phyloP scores from a whole-genome alignment of 2,888 invertebrate species.

The Amiota mariae region DNA sequence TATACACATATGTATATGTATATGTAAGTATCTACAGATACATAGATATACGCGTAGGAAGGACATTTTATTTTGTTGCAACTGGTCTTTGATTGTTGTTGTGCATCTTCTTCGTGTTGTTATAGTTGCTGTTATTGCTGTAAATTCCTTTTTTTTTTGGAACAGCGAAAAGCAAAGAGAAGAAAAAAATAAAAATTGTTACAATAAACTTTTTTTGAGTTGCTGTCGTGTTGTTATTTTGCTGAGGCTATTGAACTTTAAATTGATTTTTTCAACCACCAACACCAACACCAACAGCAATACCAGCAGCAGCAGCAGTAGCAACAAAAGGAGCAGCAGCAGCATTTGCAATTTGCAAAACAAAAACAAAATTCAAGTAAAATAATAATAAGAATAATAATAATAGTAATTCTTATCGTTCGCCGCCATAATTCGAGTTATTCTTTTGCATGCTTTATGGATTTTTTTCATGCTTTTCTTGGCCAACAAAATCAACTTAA shows the following conservation, averaged over 20 bases:
- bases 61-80: constrained; percentile 14
- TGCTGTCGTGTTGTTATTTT: constrained; percentile 1
- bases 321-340: not conserved
- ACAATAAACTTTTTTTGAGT: constrained; percentile 11
- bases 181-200: not conserved
- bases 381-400: no score
- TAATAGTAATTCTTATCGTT: no score
- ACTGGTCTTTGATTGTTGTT: not conserved
- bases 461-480: no score
- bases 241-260: constrained; percentile 60
- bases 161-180: not conserved
- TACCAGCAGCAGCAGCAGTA: not conserved
- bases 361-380: not conserved
- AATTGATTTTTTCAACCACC: constrained; percentile 58
- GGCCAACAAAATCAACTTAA: constrained; percentile 48
- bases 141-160: not conserved
- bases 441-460: no score
- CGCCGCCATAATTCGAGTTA: no score
- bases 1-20: constrained; percentile 23
- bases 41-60: constrained; percentile 18
- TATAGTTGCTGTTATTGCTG: not conserved
- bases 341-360: not conserved
- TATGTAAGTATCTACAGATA: not conserved
- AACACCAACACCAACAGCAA: not conserved
- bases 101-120: not conserved